Evolutionary conservation across 1,140 invertebrate species (phyloP).

Genomic region (Drosophila arawakana): DNA sequence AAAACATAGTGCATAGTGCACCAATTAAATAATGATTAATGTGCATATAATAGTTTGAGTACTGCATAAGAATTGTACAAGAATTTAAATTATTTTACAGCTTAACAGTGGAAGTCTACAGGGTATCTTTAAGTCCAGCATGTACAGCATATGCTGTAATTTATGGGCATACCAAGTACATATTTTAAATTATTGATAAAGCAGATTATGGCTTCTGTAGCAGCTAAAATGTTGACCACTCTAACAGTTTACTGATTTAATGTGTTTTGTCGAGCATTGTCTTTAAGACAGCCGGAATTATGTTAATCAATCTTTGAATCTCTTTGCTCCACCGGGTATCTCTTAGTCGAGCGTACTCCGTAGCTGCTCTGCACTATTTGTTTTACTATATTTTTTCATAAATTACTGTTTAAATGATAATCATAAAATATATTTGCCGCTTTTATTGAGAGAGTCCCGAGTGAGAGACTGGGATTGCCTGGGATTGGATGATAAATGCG

Average conservation of each 20-base stretch:
- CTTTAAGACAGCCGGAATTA: too few relatives aligned
- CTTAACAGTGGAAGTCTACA: background rate
- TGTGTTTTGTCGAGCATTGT: too few relatives aligned
- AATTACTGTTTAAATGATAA: slow-evolving; percentile 72
- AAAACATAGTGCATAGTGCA: too few relatives aligned
- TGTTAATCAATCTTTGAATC: background rate
- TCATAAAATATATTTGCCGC: slow-evolving; percentile 71
- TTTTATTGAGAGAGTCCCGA: slow-evolving; percentile 13
- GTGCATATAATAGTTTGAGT: background rate
- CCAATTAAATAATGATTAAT: background rate
- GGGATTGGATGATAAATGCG: slow-evolving; percentile 70
- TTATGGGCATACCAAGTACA: background rate
- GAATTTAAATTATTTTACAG: too few relatives aligned
- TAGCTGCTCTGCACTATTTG: background rate
- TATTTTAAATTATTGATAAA: too few relatives aligned
- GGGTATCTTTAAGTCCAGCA: background rate
- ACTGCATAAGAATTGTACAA: background rate
- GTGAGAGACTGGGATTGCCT: slow-evolving; percentile 7
- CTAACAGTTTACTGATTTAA: too few relatives aligned
- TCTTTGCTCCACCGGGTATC: background rate
- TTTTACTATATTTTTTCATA: slow-evolving; percentile 44
- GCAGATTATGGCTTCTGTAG: too few relatives aligned
- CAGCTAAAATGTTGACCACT: background rate
- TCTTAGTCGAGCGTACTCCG: background rate
- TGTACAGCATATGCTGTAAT: background rate